Evolutionary conservation across 2,888 invertebrate genomes (phyloP), one percentile per base, ranked within the genome.

Genomic region (Parelbella ahira): DNA sequence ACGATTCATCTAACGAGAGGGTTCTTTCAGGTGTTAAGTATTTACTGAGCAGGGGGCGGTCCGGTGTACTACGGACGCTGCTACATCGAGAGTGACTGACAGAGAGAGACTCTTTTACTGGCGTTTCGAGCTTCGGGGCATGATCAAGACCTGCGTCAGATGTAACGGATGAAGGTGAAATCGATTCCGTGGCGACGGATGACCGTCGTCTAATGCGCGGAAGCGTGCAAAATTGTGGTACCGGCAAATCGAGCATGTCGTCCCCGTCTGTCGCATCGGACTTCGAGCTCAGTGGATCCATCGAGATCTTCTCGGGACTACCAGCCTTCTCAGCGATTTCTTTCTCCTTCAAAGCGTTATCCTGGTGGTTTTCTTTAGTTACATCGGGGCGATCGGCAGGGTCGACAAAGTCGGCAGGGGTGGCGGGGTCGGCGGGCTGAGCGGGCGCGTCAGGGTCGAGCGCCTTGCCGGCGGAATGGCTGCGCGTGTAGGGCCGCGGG

Each of bases 1-100:
- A 63, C 6, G 78, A 58, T 25, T 81, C 77, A 45, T 83, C 87
- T 6, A 68, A 53, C 24, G 80, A 73, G 10, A 63, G 48, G 33
- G 70, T 67, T 44, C 82, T 75, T 37, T 84, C 84, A 13, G 86
- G 80, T 5, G 87, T 71, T 54, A 90, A 72, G 54, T 90, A 88
- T 63, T 90, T 90, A 62, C 89, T 88, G 28, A 90, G 72, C 33
- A 90, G 66, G 5, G 90, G 89, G 1, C 89, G 82, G 11, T 90
- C 90, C 3, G 82, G 78, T 1, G 79, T 77, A 39, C 72, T 67
- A 23, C 78, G 69, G 13, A 70, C 50, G 29, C 66, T 63, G 8
- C 55, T 51, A 29, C 41, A 60, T 46, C 53, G 63, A 53, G 53
- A 58, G 33, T 39, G 60, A 47, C 47, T 48, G 30, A 18, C n/a